Base-by-base conservation (phyloP, 2,113 vertebrate genomes). In the Poeciliopsis occidentalis region DNA sequence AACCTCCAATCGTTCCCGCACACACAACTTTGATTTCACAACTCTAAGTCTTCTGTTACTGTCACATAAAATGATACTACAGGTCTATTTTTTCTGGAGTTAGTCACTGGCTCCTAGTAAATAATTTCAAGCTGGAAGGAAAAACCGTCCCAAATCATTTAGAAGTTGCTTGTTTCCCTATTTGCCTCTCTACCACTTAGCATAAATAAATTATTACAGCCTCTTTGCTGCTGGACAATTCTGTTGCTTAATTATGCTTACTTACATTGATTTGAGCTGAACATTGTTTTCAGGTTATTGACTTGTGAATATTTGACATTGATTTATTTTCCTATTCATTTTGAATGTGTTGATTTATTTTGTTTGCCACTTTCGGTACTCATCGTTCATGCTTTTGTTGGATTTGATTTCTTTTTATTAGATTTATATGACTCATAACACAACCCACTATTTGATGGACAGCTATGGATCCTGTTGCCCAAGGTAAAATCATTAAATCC, bases 351-450 rank as follows among this genome's bases (percentile, higher is more conserved):
- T 88, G 75, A 82, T 88, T 89, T 65, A 70, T 93, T 91, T 93
- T 91, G 81, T 90, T 87, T 90, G 85, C 75, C 85, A 80, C 79
- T 79, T 87, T 89, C 75, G 84, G 81, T 88, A 80, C 75, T 89
- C 87, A 85, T 86, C 88, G 65, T 89, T 91, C 83, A 92, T 92
- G 90, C 51, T 76, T 31, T 91, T 64, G 87, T 91, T 92, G 91
- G 85, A 92, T 92, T 93, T 94, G 89, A 89, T 91, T 92, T 92
- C 86, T 92, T 92, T 93, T 93, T 78, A 91, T 93, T 92, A 92
- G 91, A 92, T 92, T 89, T 90, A 78, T 92, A 88, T 91, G 87
- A 90, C 72, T 91, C 91, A 90, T 93, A 89, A 87, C 87, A 90
- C 91, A 86, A 82, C 80, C 87, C 84, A 76, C 85, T 89, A 84